These are phyloP conservation scores for Eurystomus glaucurus DNA, from an alignment of 2,797 vertebrate genomes.

Conservation along the genomic window DNA sequence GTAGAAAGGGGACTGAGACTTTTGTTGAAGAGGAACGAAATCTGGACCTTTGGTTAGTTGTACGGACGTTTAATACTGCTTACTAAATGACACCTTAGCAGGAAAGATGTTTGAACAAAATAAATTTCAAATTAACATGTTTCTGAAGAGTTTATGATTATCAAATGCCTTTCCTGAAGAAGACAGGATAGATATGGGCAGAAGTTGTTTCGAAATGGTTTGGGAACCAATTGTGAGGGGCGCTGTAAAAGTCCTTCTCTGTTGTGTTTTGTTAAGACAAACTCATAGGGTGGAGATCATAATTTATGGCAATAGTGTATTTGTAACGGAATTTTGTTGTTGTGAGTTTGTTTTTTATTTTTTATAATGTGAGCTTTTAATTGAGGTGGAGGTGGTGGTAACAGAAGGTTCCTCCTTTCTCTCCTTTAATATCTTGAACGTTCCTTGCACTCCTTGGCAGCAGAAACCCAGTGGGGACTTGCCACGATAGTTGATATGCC, in stretches of 20 bases:
- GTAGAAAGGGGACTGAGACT: not conserved
- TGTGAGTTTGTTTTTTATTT: not conserved
- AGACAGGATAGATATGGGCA: not conserved
- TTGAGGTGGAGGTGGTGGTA: not conserved
- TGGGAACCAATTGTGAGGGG: not conserved
- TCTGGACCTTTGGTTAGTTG: not conserved
- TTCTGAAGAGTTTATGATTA: not conserved
- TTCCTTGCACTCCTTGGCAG: not conserved
- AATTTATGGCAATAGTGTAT: not conserved
- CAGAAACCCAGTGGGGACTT: not conserved
- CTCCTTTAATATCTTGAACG: not conserved
- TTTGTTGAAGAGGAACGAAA: not conserved
- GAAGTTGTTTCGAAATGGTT: not conserved
- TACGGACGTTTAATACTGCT: not conserved
- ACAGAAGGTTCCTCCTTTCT: not conserved
- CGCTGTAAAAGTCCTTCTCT: not conserved
- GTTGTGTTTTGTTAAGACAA: not conserved
- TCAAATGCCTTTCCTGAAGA: not conserved
- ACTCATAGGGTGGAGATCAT: not conserved
- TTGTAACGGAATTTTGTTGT: not conserved
- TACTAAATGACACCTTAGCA: not conserved
- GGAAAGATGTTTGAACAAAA: not conserved
- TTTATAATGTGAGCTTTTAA: not conserved
- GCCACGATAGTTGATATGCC: not conserved
- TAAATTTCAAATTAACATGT: not conserved